These are phyloP conservation scores for Nebria ingens DNA, from an alignment of 1,140 invertebrate species.

Conservation along the genomic window DNA sequence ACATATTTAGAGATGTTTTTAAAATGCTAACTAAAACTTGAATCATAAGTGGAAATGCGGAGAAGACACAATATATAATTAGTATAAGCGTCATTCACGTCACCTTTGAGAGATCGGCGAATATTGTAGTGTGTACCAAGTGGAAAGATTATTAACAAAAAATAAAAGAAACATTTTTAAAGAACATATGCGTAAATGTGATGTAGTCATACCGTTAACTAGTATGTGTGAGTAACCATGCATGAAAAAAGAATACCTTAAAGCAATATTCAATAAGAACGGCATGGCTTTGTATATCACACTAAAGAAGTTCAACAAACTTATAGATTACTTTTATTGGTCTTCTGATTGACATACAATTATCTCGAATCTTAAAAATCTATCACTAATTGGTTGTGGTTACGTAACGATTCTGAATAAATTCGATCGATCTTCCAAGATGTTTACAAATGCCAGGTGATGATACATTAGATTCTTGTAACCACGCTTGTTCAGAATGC, in stretches of 20 bases:
- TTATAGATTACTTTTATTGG: slow-evolving; percentile 7
- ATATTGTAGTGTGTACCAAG: no score
- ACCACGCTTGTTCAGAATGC: no score
- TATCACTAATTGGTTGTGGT: slow-evolving; percentile 5
- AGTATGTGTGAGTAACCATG: not conserved
- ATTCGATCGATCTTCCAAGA: no score
- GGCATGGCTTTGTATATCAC: not conserved
- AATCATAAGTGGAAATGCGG: no score
- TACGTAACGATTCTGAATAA: no score
- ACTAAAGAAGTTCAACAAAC: slow-evolving; percentile 2
- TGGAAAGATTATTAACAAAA: not conserved
- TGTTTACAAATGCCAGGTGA: no score
- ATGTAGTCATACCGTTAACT: not conserved
- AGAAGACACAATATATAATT: no score
- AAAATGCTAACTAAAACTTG: no score
- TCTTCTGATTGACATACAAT: slow-evolving; percentile 1
- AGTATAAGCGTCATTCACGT: no score
- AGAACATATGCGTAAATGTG: not conserved
- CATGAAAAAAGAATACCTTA: not conserved
- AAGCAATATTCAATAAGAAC: not conserved
- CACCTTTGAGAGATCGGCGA: no score
- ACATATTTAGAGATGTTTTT: no score
- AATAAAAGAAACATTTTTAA: not conserved
- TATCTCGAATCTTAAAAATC: slow-evolving; percentile 9
- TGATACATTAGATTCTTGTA: no score